A percentile compares a stretch with the other conserved stretches of the same genome.
These are phyloP conservation scores for Amphiprion ocellaris DNA, from an alignment of 2,113 vertebrate genomes.

Conservation along the genomic window DNA sequence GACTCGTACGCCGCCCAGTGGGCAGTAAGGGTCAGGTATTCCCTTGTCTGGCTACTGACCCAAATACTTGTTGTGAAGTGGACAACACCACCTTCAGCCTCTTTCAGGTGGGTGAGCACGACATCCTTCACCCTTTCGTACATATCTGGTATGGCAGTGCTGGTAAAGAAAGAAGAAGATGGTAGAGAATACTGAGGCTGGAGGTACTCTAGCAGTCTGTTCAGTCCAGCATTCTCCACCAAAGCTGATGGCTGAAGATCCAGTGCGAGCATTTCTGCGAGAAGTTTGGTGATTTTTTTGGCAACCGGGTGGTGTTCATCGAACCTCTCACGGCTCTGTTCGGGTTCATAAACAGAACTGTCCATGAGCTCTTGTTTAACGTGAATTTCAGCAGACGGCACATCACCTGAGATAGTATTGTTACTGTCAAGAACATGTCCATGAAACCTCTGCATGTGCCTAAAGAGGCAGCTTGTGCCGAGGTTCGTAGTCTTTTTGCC, in stretches of 20 bases:
- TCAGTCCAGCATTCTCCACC: constrained; percentile 94
- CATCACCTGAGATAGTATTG: constrained; percentile 86
- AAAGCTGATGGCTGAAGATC: constrained; percentile 97
- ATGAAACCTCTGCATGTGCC: constrained; percentile 96
- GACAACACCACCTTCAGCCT: constrained; percentile 92
- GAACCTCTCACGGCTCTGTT: constrained; percentile 87
- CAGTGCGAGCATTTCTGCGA: constrained; percentile 98
- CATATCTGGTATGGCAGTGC: constrained; percentile 97
- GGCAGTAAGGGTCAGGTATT: constrained; percentile 95
- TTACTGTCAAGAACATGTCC: constrained; percentile 90
- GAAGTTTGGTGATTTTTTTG: constrained; percentile 97
- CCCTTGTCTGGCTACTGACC: constrained; percentile 95
- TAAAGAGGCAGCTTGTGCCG: constrained; percentile 95
- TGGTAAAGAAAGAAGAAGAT: constrained; percentile 93
- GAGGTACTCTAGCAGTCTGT: constrained; percentile 93
- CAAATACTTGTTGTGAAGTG: constrained; percentile 97
- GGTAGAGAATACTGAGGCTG: constrained; percentile 95
- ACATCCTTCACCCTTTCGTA: constrained; percentile 93
- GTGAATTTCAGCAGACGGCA: constrained; percentile 81
- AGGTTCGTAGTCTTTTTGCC: constrained; percentile 98
- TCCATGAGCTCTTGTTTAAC: constrained; percentile 85
- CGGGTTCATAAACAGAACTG: constrained; percentile 80
- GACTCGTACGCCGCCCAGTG: constrained; percentile 96
- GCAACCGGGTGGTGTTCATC: constrained; percentile 94
- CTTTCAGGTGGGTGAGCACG: constrained; percentile 92